These are phyloP conservation scores for Caenorhabditis afra DNA, from an alignment of 2,888 invertebrate species.

Conservation along the genomic window DNA sequence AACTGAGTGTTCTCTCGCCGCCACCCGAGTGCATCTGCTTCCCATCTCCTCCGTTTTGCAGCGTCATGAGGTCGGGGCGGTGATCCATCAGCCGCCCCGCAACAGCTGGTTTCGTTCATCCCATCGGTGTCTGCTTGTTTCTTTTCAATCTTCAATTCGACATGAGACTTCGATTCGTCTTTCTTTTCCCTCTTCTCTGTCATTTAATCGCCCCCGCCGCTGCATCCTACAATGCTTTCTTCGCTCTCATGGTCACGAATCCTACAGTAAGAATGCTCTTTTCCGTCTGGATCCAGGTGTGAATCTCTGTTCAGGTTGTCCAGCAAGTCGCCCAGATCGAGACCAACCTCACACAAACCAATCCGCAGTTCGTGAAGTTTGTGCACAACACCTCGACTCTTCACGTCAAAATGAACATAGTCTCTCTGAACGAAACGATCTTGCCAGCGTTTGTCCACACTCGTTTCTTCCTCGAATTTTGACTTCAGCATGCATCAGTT, in stretches of 20 bases:
- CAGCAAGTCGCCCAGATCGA: constrained; percentile 53
- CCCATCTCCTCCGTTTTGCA: constrained; percentile 19
- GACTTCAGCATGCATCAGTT: constrained; percentile 35
- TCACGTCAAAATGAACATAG: constrained; percentile 34
- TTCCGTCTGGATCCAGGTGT: neutral
- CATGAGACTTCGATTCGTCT: constrained; percentile 13
- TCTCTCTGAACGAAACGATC: constrained; percentile 30
- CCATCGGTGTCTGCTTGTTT: constrained; percentile 50
- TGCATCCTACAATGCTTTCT: constrained; percentile 41
- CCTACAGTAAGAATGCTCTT: constrained; percentile 28
- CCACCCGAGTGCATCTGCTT: constrained; percentile 27
- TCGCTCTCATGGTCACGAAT: constrained; percentile 50
- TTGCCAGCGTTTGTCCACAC: constrained; percentile 20
- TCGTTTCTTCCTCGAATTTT: neutral
- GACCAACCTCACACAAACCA: constrained; percentile 30
- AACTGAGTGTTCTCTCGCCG: constrained; percentile 12
- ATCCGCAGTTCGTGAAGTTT: constrained; percentile 49
- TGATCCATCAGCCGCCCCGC: constrained; percentile 47
- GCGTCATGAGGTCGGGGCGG: constrained; percentile 47
- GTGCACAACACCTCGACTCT: constrained; percentile 37
- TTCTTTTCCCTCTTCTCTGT: constrained; percentile 23
- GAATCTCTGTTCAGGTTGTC: constrained; percentile 24
- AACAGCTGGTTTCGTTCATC: constrained; percentile 54
- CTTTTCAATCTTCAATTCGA: constrained; percentile 50
- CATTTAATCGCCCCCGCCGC: neutral